Base-by-base conservation (phyloP, 2,797 vertebrate species). In the Bradypodion ventrale region DNA sequence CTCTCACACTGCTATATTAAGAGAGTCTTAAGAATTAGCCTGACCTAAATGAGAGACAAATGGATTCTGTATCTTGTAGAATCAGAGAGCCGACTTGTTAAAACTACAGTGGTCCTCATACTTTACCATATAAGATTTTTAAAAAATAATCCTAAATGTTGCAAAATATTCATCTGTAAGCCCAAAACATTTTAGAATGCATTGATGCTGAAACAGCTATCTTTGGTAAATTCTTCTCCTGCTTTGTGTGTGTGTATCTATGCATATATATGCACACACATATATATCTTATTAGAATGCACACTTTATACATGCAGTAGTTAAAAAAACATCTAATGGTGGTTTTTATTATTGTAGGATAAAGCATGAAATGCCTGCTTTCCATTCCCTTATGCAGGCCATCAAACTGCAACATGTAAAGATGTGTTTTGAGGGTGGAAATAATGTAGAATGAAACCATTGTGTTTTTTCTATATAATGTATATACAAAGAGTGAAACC, bases 371-470 rank as follows among this genome's bases (percentile, higher is more conserved):
- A 9, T 82, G 83, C 82, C 25, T 49, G 80, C 83, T 88, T 68
- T 88, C 59, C 83, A 19, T 79, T 89, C 76, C 1, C 83, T 92
- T 90, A 46, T 83, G 77, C 84, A 90, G 91, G 83, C 81, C 85
- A 78, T 70, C 89, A 70, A 90, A 82, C 46, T 82, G 49, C 89
- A 82, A 83, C 21, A 46, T 92, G 85, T 87, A 91, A 91, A 93
- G 85, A 90, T 66, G 46, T 83, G 86, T 88, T 82, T 70, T 85
- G 88, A 90, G 83, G 88, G 88, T 87, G 85, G 66, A 93, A 29
- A 81, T 90, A 74, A 87, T 72, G 81, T 92, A 89, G 88, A 89
- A 92, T 90, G 85, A 82, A 79, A 80, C 87, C 92, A n/a, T 95
- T 89, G 85, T 70, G 85, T 93, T 91, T 83, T 84, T 85, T 91